These are phyloP conservation scores for Anarsia innoxiella DNA, from an alignment of 2,888 invertebrate genomes.

Conservation along the genomic window DNA sequence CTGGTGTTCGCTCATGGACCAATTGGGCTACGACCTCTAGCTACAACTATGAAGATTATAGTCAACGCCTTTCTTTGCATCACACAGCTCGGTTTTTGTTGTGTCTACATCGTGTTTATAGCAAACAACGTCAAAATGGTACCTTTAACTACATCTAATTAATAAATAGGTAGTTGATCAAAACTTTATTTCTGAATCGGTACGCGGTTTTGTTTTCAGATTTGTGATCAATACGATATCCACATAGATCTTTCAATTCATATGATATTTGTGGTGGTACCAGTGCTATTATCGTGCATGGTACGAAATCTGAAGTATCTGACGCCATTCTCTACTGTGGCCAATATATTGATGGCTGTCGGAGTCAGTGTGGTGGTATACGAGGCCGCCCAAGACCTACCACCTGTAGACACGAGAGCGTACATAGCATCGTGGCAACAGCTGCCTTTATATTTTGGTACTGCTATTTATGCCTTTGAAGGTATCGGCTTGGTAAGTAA, in stretches of 20 bases:
- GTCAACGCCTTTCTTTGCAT: constrained; percentile 93
- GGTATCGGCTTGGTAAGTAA: constrained; percentile 89
- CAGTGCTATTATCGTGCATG: constrained; percentile 83
- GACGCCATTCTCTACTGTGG: constrained; percentile 93
- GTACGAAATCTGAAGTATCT: constrained; percentile 91
- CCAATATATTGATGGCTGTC: constrained; percentile 86
- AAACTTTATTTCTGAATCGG: no score
- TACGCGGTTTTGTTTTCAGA: constrained; percentile 73
- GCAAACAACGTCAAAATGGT: constrained; percentile 89
- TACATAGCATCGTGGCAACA: constrained; percentile 77
- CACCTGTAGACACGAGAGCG: constrained; percentile 73
- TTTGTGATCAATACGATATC: constrained; percentile 78
- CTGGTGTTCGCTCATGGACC: constrained; percentile 88
- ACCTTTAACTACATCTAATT: no score
- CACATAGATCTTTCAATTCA: constrained; percentile 79
- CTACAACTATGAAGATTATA: constrained; percentile 78
- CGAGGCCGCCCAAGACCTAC: constrained; percentile 83
- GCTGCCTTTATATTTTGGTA: constrained; percentile 94
- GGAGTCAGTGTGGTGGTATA: constrained; percentile 86
- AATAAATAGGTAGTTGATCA: no score
- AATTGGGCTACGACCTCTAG: constrained; percentile 73
- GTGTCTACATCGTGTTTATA: constrained; percentile 97
- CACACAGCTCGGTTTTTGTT: constrained; percentile 99
- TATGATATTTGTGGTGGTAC: constrained; percentile 83
- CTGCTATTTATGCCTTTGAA: constrained; percentile 97